Conservation (phyloP, 2,888 invertebrate genomes). For the Hemaris fuciformis region DNA sequence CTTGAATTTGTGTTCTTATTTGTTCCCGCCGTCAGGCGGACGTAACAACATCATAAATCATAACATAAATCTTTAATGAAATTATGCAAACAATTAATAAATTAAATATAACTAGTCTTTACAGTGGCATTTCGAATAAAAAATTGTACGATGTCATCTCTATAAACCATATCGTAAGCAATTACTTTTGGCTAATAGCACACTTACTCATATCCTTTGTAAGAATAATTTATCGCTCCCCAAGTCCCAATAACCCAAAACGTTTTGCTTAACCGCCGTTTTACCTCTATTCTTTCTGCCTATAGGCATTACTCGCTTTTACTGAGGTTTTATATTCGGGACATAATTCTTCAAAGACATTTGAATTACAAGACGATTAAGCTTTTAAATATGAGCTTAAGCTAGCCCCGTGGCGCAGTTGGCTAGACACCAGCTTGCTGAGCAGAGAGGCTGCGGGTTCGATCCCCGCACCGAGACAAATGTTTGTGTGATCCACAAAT, state of each 20-base stretch:
- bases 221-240: slow-evolving; percentile 18
- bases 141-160: not conserved
- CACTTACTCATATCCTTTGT: slow-evolving; percentile 14
- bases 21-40: no score
- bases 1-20: no score
- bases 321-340: not conserved
- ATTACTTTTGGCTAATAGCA: slow-evolving; percentile 10
- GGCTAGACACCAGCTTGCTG: no score
- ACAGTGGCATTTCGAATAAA: not conserved
- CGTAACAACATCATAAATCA: no score
- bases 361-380: not conserved
- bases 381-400: no score
- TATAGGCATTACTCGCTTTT: not conserved
- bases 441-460: no score
- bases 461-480: no score
- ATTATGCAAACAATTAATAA: no score
- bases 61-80: no score
- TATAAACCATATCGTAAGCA: slow-evolving; percentile 1
- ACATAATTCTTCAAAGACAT: not conserved
- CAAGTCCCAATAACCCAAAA: slow-evolving; percentile 18
- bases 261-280: slow-evolving; percentile 13
- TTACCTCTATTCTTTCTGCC: slow-evolving; percentile 18
- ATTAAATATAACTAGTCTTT: not conserved
- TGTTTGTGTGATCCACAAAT: no score
- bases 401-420: no score